phyloP scores from a whole-genome alignment of 2,888 invertebrate genomes.

The Phortica okadai region DNA sequence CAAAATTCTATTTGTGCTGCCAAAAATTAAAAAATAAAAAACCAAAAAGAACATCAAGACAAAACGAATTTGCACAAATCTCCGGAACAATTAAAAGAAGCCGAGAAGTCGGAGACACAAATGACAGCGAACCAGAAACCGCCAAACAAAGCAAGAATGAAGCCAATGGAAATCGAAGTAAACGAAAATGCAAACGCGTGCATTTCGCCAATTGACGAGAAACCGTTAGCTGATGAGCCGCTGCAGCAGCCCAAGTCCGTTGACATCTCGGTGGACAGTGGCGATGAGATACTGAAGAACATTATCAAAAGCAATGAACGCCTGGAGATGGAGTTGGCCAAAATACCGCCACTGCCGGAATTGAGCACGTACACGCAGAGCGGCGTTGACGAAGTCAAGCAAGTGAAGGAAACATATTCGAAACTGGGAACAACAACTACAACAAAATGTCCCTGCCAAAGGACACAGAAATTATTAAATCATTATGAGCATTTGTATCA shows the following conservation, averaged over 20 bases:
- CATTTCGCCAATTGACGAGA: slow-evolving; percentile 62
- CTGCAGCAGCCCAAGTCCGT: slow-evolving; percentile 32
- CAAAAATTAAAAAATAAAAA: slow-evolving; percentile 37
- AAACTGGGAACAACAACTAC: background rate
- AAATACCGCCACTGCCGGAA: slow-evolving; percentile 69
- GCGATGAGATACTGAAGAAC: slow-evolving; percentile 66
- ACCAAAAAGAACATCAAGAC: slow-evolving; percentile 23
- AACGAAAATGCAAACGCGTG: slow-evolving; percentile 66
- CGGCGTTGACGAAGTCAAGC: background rate
- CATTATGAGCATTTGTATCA: slow-evolving; percentile 21
- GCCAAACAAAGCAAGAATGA: slow-evolving; percentile 35
- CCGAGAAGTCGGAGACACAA: slow-evolving; percentile 44
- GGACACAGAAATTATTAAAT: background rate
- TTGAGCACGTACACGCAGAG: slow-evolving; percentile 46
- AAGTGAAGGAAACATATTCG: background rate
- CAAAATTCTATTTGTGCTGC: slow-evolving; percentile 71
- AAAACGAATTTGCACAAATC: slow-evolving; percentile 11
- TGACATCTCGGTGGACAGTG: slow-evolving; percentile 43
- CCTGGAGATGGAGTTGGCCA: slow-evolving; percentile 65
- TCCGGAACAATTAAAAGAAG: background rate
- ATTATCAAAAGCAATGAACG: slow-evolving; percentile 70
- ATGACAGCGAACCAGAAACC: slow-evolving; percentile 37
- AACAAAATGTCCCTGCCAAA: slow-evolving; percentile 5
- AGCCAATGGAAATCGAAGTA: slow-evolving; percentile 37
- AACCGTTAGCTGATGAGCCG: background rate